Base-by-base conservation (phyloP, 2,113 vertebrate species). In the Alligator sinensis region DNA sequence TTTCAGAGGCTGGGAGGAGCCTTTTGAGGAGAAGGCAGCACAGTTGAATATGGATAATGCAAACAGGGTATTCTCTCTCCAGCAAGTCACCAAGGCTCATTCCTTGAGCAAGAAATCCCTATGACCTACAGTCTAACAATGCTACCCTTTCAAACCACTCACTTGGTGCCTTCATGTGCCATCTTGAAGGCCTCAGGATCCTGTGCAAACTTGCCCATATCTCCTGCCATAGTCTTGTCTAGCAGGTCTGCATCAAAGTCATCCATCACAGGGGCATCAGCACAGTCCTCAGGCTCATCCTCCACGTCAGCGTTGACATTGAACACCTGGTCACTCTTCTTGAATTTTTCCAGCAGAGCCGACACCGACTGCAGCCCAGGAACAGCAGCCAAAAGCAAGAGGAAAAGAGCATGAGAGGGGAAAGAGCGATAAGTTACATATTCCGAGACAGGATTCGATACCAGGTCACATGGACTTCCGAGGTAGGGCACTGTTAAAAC, bases 311-410 rank as follows among this genome's bases (percentile, higher is more conserved):
- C 98, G 1, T 99, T 98, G 72, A 99, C 92, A 17, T 99, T 98
- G 86, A 99, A 99, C 7, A 97, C 98, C 61, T 99, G 98, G 16
- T 99, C 98, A 0, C 98, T 99, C 90, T 98, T 98, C 96, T 99
- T 99, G 97, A 99, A 98, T 96, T 98, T 99, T 87, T 99, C 99
- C 84, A 99, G 82, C 70, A 99, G 97, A 88, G 98, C 98, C 4
- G 98, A 98, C 84, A 98, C 97, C 25, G 98, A 98, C 99, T 99
- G 91, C 28, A 96, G 64, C 84, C 47, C 34, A 95, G 30, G 74
- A 27, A 79, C 34, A 88, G 62, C 64, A 64, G 18, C 24, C n/a
- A 25, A n/a, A 11, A 12, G 30, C 21, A 47, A 47, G 7, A 47
- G 47, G 47, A 47, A 47, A 47, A 47, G 47, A 47, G 47, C 47